phyloP scores from a whole-genome alignment of 1,140 invertebrate species.

The Trichonephila clavata region DNA sequence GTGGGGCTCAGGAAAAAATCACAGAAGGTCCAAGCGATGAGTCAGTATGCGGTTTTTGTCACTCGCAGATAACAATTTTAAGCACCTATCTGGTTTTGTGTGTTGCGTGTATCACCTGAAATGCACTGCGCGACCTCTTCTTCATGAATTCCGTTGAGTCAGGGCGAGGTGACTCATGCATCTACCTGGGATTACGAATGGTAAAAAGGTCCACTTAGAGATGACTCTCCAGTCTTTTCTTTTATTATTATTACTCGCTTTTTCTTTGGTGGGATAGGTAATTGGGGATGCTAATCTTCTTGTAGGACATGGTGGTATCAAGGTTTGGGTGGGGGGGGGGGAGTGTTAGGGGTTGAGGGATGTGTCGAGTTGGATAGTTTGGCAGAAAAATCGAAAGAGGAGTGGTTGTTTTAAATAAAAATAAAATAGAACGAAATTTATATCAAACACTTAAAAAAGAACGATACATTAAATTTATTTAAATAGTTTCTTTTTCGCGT shows the following conservation, averaged over 20 bases:
- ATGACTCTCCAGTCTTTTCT: not conserved
- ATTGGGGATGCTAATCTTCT: not conserved
- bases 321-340: not conserved
- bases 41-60: constrained; percentile 26
- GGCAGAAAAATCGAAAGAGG: not conserved
- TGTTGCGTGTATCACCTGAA: not conserved
- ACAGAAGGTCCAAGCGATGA: not conserved
- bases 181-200: constrained; percentile 3
- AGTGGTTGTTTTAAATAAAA: no score
- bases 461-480: no score
- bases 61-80: not conserved
- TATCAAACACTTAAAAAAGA: no score
- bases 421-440: no score
- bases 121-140: constrained; percentile 4
- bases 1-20: not conserved
- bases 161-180: not conserved
- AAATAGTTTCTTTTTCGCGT: no score
- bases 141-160: constrained; percentile 30
- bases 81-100: constrained; percentile 4
- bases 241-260: not conserved
- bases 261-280: not conserved
- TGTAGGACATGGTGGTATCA: not conserved
- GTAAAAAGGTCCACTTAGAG: not conserved
- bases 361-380: not conserved
- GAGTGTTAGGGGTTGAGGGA: not conserved